Evolutionary conservation across 2,888 invertebrate genomes (phyloP).

Genomic region (Thumatha senex): DNA sequence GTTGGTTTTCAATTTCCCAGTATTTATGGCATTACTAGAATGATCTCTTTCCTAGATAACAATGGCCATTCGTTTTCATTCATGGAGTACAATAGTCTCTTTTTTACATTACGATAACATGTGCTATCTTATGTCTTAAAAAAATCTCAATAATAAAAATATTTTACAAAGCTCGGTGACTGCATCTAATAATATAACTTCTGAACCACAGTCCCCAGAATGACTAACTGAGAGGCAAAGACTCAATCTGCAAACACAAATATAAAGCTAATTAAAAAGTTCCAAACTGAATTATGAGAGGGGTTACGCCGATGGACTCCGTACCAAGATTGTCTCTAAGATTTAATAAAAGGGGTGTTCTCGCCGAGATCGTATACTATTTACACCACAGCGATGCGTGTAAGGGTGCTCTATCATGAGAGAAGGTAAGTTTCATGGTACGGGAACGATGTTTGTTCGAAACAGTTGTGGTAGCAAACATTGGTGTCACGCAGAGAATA

Average conservation of each 20-base stretch:
- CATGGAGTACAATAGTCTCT: too few relatives aligned
- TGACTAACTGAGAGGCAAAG: conserved; percentile 75
- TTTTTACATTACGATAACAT: too few relatives aligned
- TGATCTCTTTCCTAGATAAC: too few relatives aligned
- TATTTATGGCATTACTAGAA: too few relatives aligned
- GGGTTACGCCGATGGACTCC: conserved; percentile 75
- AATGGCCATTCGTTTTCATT: too few relatives aligned
- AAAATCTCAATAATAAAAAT: conserved; percentile 10
- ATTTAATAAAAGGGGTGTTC: conserved; percentile 73
- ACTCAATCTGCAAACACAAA: conserved; percentile 84
- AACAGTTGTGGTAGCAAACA: conserved; percentile 76
- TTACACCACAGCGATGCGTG: conserved; percentile 25
- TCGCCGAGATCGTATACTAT: conserved; percentile 61
- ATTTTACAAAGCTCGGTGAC: conserved; percentile 36
- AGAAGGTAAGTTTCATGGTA: conserved; percentile 54
- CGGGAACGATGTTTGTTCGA: conserved; percentile 67
- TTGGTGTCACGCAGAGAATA: conserved; percentile 76
- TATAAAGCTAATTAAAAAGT: conserved; percentile 84
- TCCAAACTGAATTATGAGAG: conserved; percentile 83
- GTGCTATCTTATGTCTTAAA: too few relatives aligned
- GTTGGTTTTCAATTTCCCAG: too few relatives aligned
- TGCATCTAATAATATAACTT: conserved; percentile 76
- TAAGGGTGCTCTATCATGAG: conserved; percentile 32
- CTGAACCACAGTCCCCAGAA: conserved; percentile 68
- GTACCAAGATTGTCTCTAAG: conserved; percentile 78